phyloP scores from a whole-genome alignment of 2,888 invertebrate species.

The Brachyptera putata region DNA sequence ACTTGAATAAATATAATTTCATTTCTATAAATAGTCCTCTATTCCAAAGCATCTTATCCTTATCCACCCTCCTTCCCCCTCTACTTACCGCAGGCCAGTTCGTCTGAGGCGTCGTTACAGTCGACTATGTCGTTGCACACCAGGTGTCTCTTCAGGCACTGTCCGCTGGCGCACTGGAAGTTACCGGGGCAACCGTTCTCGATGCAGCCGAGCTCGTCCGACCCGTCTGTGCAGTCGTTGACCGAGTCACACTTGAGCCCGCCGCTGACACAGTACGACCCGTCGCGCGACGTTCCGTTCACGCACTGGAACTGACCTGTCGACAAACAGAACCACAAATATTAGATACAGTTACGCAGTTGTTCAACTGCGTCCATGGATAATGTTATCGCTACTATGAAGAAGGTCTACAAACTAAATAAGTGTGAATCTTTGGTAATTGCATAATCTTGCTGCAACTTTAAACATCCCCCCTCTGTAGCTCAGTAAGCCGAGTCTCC shows the following conservation, averaged over 20 bases:
- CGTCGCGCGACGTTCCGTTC: constrained; percentile 56
- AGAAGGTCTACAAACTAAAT: too few species aligned
- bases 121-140: constrained; percentile 60
- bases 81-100: constrained; percentile 53
- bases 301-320: constrained; percentile 55
- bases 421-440: too few species aligned
- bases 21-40: too few species aligned
- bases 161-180: constrained; percentile 55
- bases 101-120: constrained; percentile 59
- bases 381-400: too few species aligned
- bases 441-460: too few species aligned
- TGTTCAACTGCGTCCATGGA: too few species aligned
- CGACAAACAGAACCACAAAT: neutral
- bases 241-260: constrained; percentile 54
- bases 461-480: too few species aligned
- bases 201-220: constrained; percentile 56
- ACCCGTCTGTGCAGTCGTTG: constrained; percentile 58
- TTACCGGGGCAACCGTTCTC: constrained; percentile 55
- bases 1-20: too few species aligned
- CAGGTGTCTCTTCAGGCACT: constrained; percentile 55
- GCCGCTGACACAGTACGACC: constrained; percentile 53
- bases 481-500: too few species aligned
- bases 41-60: too few species aligned
- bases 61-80: too few species aligned
- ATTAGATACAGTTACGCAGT: neutral